These are phyloP conservation scores for Sprattus sprattus DNA, from an alignment of 2,113 vertebrate genomes.

Conservation along the genomic window DNA sequence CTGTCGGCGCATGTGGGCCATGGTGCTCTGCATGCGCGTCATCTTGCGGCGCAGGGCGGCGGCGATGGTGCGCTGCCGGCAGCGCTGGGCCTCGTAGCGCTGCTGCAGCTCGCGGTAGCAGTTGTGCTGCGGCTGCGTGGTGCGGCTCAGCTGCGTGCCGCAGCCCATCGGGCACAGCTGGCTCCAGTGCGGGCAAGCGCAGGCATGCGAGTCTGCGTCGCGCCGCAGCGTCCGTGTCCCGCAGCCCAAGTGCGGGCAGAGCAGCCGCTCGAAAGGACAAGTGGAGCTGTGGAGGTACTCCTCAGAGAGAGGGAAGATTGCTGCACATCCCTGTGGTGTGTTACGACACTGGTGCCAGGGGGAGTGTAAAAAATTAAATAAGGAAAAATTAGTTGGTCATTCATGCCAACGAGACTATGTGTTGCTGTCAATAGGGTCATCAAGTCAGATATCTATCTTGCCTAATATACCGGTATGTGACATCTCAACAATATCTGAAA, in stretches of 20 bases:
- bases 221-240: constrained; percentile 44
- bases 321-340: constrained; percentile 61
- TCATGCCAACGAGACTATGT: background rate
- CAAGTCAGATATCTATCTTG: background rate
- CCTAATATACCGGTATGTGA: background rate
- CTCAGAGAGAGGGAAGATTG: constrained; percentile 63
- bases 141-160: constrained; percentile 51
- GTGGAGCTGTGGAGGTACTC: constrained; percentile 60
- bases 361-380: background rate
- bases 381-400: background rate
- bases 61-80: constrained; percentile 36
- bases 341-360: constrained; percentile 65
- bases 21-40: constrained; percentile 51
- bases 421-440: background rate
- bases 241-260: constrained; percentile 69
- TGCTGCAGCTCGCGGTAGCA: constrained; percentile 63
- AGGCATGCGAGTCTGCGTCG: constrained; percentile 55
- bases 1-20: constrained; percentile 51
- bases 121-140: constrained; percentile 55
- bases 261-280: constrained; percentile 60
- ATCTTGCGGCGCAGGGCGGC: constrained; percentile 49
- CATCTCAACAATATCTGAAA: background rate
- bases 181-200: constrained; percentile 52
- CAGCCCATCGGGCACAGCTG: constrained; percentile 63
- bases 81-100: constrained; percentile 44